Evolutionary conservation across 1,140 invertebrate species (phyloP), one percentile per base, ranked within the genome.

Genomic region (Cyclina sinensis): DNA sequence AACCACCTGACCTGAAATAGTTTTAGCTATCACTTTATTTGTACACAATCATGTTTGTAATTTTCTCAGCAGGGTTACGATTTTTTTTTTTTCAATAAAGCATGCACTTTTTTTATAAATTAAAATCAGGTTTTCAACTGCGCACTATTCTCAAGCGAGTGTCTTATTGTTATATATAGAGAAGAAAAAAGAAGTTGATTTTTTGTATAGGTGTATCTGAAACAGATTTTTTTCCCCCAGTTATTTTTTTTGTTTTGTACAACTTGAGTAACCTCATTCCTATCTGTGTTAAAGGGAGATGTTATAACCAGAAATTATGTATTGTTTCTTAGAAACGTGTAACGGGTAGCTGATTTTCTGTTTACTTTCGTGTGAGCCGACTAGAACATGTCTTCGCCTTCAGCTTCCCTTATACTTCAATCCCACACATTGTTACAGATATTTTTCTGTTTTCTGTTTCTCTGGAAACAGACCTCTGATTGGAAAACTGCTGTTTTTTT

Each of bases 281-380:
- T 65, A 39, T 82, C 62, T 62, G 79, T 65, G 35, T 65, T 82
- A 68, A n/a, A 82, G n/a, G 18, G 4, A 24, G 39, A 35, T 78
- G 74, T 48, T 78, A 43, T 74, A 74, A 74, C 24, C 70, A 43
- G 70, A 74, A 27, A 48, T 18, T 46, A 43, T 74, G 39, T 74
- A 74, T 74, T 74, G 70, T 74, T 74, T 74, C 70, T 74, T 74
- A 74, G 70, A 74, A 51, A 78, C 30, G 48, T 59, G 73, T 78
- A 74, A 86, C 83, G 83, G 83, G 83, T 86, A 86, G 83, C 65
- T 74, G 43, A 57, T 68, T 86, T 78, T 76, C 54, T 74, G 70
- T 86, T 86, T 76, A 74, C 65, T 48, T 86, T 74, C 65, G 70
- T 62, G 70, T 76, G 83, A 68, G 83, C 83, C 73, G 46, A 48